A percentile compares a stretch with the other conserved stretches of the same genome.
Evolutionary conservation across 2,113 vertebrate species (phyloP).

Genomic region (Megalops atlanticus): DNA sequence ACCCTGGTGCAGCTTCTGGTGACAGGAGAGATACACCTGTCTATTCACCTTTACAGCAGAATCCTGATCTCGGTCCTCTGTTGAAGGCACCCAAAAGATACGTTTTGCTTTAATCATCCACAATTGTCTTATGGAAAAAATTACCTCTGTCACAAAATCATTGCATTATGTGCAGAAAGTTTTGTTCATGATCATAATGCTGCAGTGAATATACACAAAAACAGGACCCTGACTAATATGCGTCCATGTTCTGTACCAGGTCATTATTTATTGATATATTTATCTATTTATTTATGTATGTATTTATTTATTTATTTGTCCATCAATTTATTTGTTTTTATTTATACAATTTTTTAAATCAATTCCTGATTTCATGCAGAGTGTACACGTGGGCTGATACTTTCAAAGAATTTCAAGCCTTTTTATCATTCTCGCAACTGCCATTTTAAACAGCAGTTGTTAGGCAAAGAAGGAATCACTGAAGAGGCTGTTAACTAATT

Average conservation of each 20-base stretch:
- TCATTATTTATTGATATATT: constrained; percentile 49
- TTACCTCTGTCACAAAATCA: background rate
- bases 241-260: constrained; percentile 42
- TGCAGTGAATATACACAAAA: background rate
- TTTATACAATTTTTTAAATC: constrained; percentile 36
- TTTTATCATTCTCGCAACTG: background rate
- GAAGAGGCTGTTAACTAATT: constrained; percentile 5
- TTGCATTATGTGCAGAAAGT: background rate
- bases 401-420: constrained; percentile 10
- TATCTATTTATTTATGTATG: constrained; percentile 48
- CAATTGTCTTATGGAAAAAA: too few relatives aligned
- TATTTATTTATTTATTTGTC: constrained; percentile 44
- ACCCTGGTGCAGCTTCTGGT: background rate
- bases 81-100: background rate
- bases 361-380: constrained; percentile 14
- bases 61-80: background rate
- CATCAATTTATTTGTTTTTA: constrained; percentile 26
- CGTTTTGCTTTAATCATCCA: background rate
- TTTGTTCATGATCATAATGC: background rate
- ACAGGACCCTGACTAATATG: background rate
- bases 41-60: background rate
- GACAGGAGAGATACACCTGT: background rate
- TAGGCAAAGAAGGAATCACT: constrained; percentile 6
- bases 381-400: constrained; percentile 38
- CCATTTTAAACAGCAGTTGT: background rate